Evolutionary conservation across 1,140 invertebrate genomes (phyloP), one percentile per base, ranked within the genome.

Genomic region (Heliothis virescens): DNA sequence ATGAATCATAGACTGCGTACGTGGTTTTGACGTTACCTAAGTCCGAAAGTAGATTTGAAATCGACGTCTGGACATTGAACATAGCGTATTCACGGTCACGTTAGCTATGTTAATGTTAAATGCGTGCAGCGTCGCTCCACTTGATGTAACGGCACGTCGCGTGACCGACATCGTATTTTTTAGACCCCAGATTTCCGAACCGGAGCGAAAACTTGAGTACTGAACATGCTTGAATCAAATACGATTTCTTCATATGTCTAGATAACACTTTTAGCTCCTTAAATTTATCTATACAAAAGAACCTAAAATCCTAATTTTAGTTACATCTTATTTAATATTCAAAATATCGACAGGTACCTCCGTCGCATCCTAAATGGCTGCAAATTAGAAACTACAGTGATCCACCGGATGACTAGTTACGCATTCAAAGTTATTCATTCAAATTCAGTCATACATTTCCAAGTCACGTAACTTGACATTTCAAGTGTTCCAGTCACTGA

Each of bases 61-160:
- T 67, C 41, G 63, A 47, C 59, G 53, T 18, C 29, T 59, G 63
- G 60, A 63, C 60, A 53, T 63, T 4, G 69, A 57, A 57, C 29
- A 71, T 53, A 63, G 60, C 75, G 82, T 71, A 60, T 83, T 82
- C 72, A 76, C 79, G 82, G 85, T 82, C 83, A 87, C 79, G 82
- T 86, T 82, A 85, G 85, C 16, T 60, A 87, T 87, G 85, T 86
- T 86, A 87, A 90, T 90, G 78, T 69, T 78, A 80, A 83, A 80
- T 82, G 90, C 91, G 90, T 92, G 90, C 85, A 53, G 89, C 84
- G 86, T 77, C 86, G 91, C 88, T 92, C 91, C 91, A 91, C 86
- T 93, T 91, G 79, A 79, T 84, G 77, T 90, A 91, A 88, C 90
- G 90, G 90, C 89, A 89, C 85, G 84, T 89, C 76, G 86, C 90